These are phyloP conservation scores for Polyploca ridens DNA, from an alignment of 2,888 invertebrate genomes.

Conservation along the genomic window DNA sequence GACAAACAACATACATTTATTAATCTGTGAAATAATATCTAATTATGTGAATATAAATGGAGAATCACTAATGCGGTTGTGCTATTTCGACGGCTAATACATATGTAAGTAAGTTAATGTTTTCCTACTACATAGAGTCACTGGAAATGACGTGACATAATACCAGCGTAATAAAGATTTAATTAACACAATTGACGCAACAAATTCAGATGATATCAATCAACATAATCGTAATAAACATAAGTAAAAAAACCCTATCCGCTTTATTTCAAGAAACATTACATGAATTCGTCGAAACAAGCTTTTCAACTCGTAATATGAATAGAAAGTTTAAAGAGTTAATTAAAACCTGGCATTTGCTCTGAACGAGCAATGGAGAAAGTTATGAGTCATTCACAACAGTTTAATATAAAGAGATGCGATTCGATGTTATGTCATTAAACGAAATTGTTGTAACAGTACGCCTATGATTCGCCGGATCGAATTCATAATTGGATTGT, in stretches of 20 bases:
- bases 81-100: too few species aligned
- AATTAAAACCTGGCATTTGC: conserved; percentile 69
- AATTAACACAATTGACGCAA: neutral
- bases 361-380: conserved; percentile 50
- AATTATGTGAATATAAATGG: too few species aligned
- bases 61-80: too few species aligned
- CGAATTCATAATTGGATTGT: conserved; percentile 31
- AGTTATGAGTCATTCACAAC: conserved; percentile 50
- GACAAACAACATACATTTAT: conserved; percentile 76
- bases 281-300: conserved; percentile 53
- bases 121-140: neutral
- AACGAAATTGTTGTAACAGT: conserved; percentile 30
- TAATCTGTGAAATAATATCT: too few species aligned
- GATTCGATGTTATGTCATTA: conserved; percentile 49
- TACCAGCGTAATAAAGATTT: neutral
- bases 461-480: conserved; percentile 23
- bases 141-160: conserved; percentile 3
- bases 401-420: conserved; percentile 49
- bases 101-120: neutral
- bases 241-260: neutral
- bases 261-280: conserved; percentile 21
- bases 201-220: conserved; percentile 3
- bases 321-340: conserved; percentile 71
- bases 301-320: conserved; percentile 47
- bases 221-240: neutral